Percentiles rank a stretch among this genome's conserved stretches.
phyloP scores from a whole-genome alignment of 2,888 invertebrate species.

The Elysia crispata region DNA sequence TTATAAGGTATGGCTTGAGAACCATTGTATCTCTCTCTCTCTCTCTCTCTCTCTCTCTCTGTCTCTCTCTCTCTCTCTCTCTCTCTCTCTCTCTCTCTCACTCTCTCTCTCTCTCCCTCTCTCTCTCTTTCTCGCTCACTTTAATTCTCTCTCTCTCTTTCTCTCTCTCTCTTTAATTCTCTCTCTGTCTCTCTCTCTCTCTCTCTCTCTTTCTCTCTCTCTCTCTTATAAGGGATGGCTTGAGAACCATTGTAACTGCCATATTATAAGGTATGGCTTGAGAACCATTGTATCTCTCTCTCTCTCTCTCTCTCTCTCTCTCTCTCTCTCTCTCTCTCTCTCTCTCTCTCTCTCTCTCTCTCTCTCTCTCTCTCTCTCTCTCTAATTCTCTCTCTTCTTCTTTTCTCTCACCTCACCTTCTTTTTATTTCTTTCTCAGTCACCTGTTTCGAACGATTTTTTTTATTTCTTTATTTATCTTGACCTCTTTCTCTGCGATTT shows the following conservation, averaged over 20 bases:
- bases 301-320: constrained; percentile 31
- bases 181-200: background rate
- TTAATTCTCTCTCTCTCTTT: constrained; percentile 14
- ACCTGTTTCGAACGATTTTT: constrained; percentile 4
- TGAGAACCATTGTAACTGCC: too few species aligned
- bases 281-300: too few species aligned
- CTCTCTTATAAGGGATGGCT: background rate
- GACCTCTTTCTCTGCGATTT: too few species aligned
- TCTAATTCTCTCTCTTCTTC: too few species aligned
- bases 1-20: too few species aligned
- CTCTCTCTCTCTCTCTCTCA: background rate
- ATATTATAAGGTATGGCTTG: too few species aligned
- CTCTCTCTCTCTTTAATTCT: constrained; percentile 2
- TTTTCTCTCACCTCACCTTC: too few species aligned
- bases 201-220: constrained; percentile 13
- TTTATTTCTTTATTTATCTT: constrained; percentile 20
- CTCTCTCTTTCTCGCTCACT: constrained; percentile 9
- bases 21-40: too few species aligned
- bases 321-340: constrained; percentile 27
- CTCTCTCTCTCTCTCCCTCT: background rate
- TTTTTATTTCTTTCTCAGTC: background rate
- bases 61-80: constrained; percentile 7
- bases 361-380: too few species aligned
- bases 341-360: constrained; percentile 1
- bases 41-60: constrained; percentile 2